phyloP scores from a whole-genome alignment of 1,140 invertebrate genomes.

The Proctacanthus coquilletti region DNA sequence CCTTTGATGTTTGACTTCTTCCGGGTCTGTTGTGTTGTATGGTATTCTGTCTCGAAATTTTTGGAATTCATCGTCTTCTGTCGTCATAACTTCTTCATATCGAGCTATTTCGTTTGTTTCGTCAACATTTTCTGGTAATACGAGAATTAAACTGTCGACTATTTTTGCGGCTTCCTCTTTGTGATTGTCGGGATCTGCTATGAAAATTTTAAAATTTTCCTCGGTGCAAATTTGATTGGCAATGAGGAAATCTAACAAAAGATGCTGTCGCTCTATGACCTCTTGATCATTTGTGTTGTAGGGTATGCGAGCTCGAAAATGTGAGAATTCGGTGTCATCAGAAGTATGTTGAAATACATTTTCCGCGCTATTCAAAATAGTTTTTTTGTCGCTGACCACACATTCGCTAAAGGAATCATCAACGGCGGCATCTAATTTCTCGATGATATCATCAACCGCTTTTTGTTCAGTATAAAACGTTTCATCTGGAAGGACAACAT shows the following conservation, averaged over 20 bases:
- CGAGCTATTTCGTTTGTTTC: no score
- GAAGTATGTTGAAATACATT: background rate
- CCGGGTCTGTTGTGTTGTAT: slow-evolving; percentile 10
- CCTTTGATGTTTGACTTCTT: slow-evolving; percentile 5
- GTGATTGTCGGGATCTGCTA: slow-evolving; percentile 22
- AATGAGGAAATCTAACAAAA: slow-evolving; percentile 23
- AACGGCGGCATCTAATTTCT: slow-evolving; percentile 16
- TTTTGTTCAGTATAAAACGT: slow-evolving; percentile 22
- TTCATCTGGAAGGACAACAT: slow-evolving; percentile 7
- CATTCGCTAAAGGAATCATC: slow-evolving; percentile 1
- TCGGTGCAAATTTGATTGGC: slow-evolving; percentile 24
- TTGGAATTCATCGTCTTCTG: background rate
- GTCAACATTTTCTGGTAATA: background rate
- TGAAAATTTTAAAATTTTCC: slow-evolving; percentile 25
- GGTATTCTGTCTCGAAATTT: slow-evolving; percentile 9
- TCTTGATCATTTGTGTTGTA: slow-evolving; percentile 19
- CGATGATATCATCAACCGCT: slow-evolving; percentile 22
- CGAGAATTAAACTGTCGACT: slow-evolving; percentile 11
- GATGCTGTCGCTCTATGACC: slow-evolving; percentile 17
- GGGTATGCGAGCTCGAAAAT: slow-evolving; percentile 17
- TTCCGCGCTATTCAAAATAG: background rate
- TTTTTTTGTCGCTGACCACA: background rate
- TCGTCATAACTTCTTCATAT: background rate
- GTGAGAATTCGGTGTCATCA: slow-evolving; percentile 6
- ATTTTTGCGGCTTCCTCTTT: slow-evolving; percentile 21